Evolutionary conservation across 2,113 vertebrate species (phyloP).

Genomic region (Caloenas nicobarica): DNA sequence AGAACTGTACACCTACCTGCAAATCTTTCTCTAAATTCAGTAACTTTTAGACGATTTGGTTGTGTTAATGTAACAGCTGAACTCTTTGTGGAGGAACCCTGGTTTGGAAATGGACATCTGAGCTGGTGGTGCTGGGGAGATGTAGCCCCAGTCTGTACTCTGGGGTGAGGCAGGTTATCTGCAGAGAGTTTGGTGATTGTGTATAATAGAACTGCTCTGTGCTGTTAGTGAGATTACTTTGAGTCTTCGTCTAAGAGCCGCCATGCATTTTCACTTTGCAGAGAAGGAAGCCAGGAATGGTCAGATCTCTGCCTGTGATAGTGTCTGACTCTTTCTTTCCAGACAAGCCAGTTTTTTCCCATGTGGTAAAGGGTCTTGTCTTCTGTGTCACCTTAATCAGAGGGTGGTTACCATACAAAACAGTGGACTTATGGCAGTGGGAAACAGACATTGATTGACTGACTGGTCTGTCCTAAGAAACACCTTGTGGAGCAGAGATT

Average conservation of each 20-base stretch:
- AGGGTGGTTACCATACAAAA: background rate
- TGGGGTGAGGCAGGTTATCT: background rate
- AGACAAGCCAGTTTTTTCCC: background rate
- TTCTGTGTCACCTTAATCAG: background rate
- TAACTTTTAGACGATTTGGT: background rate
- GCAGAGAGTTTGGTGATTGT: background rate
- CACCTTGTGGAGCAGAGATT: background rate
- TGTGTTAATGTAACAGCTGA: background rate
- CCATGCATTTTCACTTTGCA: fast-evolving
- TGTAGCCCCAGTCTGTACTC: fast-evolving
- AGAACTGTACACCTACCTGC: background rate
- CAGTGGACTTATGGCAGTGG: background rate
- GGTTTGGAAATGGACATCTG: background rate
- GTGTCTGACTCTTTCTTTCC: background rate
- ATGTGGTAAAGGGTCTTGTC: background rate
- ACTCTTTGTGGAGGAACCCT: background rate
- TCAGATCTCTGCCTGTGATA: background rate
- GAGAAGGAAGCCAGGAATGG: background rate
- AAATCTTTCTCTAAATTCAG: background rate
- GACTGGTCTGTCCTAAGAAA: background rate
- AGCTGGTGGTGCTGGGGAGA: background rate
- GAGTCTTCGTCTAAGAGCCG: background rate
- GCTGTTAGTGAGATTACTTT: background rate
- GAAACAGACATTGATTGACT: background rate
- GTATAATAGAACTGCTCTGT: background rate